Conservation (phyloP, 2,113 vertebrate species). For the Megaceryle torquata region DNA sequence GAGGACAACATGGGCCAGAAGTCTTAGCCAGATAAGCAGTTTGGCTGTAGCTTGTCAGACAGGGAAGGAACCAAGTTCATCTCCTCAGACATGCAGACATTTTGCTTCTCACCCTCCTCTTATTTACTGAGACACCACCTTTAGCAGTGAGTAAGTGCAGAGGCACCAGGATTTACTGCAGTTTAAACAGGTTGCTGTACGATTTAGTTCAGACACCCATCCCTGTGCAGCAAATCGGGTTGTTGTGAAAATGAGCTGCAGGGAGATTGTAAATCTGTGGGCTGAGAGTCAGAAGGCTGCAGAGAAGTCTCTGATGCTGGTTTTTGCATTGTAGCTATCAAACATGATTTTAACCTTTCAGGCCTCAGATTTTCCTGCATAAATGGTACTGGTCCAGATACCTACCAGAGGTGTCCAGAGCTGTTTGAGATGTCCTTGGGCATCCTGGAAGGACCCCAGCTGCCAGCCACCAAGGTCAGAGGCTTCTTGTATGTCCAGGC, state of each 20-base stretch:
- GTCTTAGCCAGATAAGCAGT: not conserved
- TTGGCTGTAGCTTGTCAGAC: not conserved
- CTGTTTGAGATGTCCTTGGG: not conserved
- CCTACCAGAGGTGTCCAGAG: not conserved
- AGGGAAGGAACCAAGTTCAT: not conserved
- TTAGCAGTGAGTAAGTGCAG: not conserved
- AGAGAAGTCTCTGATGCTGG: not conserved
- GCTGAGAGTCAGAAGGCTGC: not conserved
- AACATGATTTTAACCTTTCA: not conserved
- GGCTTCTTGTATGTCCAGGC: not conserved
- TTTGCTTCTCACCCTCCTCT: not conserved
- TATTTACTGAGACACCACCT: not conserved
- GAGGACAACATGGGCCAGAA: not conserved
- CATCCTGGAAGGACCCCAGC: not conserved
- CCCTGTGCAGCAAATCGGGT: not conserved
- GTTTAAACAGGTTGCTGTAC: not conserved
- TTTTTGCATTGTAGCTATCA: not conserved
- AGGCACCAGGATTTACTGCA: not conserved
- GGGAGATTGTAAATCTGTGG: not conserved
- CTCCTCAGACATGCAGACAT: fast-evolving
- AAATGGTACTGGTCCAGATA: not conserved
- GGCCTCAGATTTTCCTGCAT: not conserved
- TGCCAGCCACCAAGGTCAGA: not conserved
- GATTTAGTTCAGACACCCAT: not conserved
- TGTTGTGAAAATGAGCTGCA: not conserved